These are phyloP conservation scores for Odontomachus brunneus DNA, from an alignment of 1,140 invertebrate species.

Conservation along the genomic window DNA sequence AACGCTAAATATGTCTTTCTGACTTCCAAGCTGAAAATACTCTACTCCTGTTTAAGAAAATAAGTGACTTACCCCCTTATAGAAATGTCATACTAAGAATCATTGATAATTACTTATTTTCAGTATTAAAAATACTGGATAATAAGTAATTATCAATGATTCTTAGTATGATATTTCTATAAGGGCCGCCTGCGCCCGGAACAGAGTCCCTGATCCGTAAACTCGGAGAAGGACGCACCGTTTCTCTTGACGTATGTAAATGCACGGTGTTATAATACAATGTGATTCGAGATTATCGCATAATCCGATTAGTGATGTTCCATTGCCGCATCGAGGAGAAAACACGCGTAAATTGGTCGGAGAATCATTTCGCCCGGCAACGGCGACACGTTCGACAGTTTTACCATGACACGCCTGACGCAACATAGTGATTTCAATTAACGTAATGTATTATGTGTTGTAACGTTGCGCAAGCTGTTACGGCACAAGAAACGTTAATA, in stretches of 20 bases:
- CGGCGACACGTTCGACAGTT: neutral
- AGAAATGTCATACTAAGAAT: too few species aligned
- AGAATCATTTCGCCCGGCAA: conserved; percentile 25
- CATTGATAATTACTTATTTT: too few species aligned
- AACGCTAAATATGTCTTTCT: too few species aligned
- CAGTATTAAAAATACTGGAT: too few species aligned
- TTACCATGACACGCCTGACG: neutral
- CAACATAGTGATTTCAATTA: conserved; percentile 37
- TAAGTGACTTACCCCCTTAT: too few species aligned
- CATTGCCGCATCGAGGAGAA: neutral
- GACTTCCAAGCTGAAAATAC: too few species aligned
- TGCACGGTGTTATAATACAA: neutral
- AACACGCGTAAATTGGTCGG: neutral
- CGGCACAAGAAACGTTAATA: conserved; percentile 15
- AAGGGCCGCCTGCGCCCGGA: too few species aligned
- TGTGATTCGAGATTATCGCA: conserved; percentile 10
- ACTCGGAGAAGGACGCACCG: neutral
- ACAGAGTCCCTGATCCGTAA: neutral
- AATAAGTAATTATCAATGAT: too few species aligned
- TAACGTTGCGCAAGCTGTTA: neutral
- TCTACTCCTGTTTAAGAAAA: too few species aligned
- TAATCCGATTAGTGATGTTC: neutral
- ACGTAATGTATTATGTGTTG: conserved; percentile 29
- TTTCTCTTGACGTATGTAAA: neutral
- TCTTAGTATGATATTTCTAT: too few species aligned